Evolutionary conservation across 2,113 vertebrate species (phyloP).

Genomic region (Phaetusa simplex): DNA sequence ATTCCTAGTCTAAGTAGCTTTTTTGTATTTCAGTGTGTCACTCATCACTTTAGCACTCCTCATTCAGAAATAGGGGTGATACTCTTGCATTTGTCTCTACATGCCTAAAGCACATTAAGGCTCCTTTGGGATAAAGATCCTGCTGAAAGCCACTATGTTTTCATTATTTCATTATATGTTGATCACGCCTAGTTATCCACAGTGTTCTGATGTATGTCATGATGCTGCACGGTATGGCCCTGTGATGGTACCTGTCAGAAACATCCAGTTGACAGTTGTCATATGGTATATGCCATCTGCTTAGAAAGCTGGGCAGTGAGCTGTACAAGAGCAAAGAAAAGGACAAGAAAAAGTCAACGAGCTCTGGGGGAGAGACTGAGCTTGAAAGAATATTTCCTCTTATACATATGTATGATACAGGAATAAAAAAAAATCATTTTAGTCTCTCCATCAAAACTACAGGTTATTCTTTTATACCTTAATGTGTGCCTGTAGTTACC

Average conservation of each 20-base stretch:
- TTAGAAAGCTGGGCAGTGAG: neutral
- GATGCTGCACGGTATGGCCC: neutral
- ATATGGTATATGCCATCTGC: neutral
- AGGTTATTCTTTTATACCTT: neutral
- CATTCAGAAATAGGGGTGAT: neutral
- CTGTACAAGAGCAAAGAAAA: neutral
- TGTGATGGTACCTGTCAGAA: constrained; percentile 6
- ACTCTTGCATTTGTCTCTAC: neutral
- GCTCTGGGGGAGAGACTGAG: neutral
- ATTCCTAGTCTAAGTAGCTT: neutral
- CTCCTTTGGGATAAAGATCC: neutral
- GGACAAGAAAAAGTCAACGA: neutral
- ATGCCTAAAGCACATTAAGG: neutral
- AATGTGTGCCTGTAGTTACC: neutral
- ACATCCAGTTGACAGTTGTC: constrained; percentile 2
- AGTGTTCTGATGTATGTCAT: neutral
- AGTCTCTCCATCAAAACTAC: neutral
- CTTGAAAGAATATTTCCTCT: neutral
- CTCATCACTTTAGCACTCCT: neutral
- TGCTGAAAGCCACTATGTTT: neutral
- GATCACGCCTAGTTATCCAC: neutral
- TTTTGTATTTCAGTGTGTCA: neutral
- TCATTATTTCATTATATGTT: neutral
- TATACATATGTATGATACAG: neutral
- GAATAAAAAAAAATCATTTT: neutral